Percentiles rank a stretch among this genome's conserved stretches.
These are phyloP conservation scores for Porites evermanni DNA, from an alignment of 92 coral and sea anemone genomes.

Conservation along the genomic window DNA sequence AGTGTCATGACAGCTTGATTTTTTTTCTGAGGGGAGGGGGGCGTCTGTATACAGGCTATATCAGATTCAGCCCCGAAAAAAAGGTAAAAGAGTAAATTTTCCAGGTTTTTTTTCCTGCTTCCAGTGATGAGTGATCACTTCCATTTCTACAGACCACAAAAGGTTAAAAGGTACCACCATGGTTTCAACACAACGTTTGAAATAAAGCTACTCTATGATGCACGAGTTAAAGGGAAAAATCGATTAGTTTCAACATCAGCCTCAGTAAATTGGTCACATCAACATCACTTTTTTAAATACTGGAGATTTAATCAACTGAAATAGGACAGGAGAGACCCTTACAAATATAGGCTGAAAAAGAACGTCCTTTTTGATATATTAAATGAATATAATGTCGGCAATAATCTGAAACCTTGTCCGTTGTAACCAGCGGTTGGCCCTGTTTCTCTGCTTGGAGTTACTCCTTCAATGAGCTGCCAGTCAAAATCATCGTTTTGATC, in stretches of 20 bases:
- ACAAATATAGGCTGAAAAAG: not conserved
- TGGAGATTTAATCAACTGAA: not conserved
- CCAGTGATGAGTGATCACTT: too few species aligned
- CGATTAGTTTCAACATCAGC: not conserved
- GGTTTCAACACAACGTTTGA: too few species aligned
- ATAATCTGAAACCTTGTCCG: constrained; percentile 43
- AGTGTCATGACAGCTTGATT: too few species aligned
- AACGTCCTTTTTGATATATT: not conserved
- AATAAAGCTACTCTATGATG: too few species aligned
- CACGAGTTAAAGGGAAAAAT: not conserved
- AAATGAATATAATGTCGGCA: not conserved
- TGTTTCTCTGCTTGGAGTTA: constrained; percentile 75
- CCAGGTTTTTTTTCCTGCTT: too few species aligned
- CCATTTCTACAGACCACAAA: too few species aligned
- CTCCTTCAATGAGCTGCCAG: constrained; percentile 74
- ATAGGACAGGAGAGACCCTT: not conserved
- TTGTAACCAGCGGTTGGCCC: constrained; percentile 82
- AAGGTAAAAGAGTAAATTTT: too few species aligned
- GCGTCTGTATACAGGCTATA: too few species aligned
- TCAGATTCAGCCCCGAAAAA: too few species aligned
- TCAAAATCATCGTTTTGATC: constrained; percentile 69
- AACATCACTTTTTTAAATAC: too few species aligned
- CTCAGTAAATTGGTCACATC: not conserved
- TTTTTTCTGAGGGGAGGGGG: too few species aligned
- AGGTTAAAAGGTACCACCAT: too few species aligned